A percentile compares a stretch with the other conserved stretches of the same genome.
Conservation (phyloP, 2,888 invertebrate genomes). For the Drosophila lacicola region DNA sequence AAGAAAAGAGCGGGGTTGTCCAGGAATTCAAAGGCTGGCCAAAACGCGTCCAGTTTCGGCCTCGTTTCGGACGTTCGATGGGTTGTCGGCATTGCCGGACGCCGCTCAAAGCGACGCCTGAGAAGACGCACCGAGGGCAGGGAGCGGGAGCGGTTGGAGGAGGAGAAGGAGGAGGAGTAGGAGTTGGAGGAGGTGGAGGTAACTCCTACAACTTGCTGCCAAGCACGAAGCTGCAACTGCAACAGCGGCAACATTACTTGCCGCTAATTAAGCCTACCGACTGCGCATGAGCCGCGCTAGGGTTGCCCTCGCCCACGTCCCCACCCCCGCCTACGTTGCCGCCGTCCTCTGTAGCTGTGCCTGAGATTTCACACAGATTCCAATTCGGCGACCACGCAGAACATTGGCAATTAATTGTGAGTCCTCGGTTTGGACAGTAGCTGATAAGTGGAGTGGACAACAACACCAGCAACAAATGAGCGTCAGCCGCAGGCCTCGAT, state of each 20-base stretch:
- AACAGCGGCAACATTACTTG: conserved; percentile 74
- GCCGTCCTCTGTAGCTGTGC: conserved; percentile 30
- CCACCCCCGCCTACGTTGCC: conserved; percentile 2
- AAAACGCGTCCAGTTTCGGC: conserved; percentile 58
- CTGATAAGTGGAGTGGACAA: conserved; percentile 74
- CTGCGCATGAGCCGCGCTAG: conserved; percentile 58
- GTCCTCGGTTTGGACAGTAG: conserved; percentile 71
- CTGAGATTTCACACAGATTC: conserved; percentile 76
- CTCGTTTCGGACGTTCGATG: conserved; percentile 49
- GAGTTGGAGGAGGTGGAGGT: neutral
- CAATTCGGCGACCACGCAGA: conserved; percentile 68
- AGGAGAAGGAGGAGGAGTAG: neutral
- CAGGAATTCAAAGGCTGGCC: conserved; percentile 61
- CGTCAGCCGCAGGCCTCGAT: conserved; percentile 28
- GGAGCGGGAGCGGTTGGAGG: neutral
- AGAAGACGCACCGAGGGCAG: neutral
- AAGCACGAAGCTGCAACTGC: conserved; percentile 42
- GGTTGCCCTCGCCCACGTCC: conserved; percentile 4
- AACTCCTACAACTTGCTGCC: conserved; percentile 64
- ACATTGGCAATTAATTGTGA: conserved; percentile 78
- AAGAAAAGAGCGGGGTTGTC: conserved; percentile 34
- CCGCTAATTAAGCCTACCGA: conserved; percentile 83
- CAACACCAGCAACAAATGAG: conserved; percentile 44
- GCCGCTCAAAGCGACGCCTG: conserved; percentile 49
- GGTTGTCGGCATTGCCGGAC: conserved; percentile 38